Base-by-base conservation (phyloP, 1,140 invertebrate genomes). In the Zaprionus nigranus region DNA sequence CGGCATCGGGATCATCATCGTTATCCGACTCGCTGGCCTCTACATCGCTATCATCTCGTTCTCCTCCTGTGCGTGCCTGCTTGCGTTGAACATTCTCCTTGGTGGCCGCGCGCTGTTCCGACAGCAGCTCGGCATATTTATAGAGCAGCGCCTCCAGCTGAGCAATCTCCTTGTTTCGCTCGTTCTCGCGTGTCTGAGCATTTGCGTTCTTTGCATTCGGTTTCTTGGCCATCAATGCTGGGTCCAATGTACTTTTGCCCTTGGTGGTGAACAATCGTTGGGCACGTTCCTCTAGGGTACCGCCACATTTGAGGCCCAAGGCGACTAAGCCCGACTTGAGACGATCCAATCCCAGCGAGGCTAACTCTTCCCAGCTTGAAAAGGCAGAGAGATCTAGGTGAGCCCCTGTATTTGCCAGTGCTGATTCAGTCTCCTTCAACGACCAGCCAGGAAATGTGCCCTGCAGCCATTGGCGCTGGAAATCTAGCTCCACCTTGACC, bases 11-110 rank as follows among this genome's bases (percentile, higher is more conserved):
- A 81, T 98, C 97, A 81, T 97, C 95, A 72, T 98, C 97, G 71
- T 97, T 97, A 49, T 97, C 97, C 15, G 95, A 96, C 90, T 98
- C 98, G 80, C 96, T 97, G 63, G 96, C 97, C 82, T 99, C 98
- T 30, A 96, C 97, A 91, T 99, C 98, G 17, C 97, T 98, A 90
- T 98, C 98, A 75, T 98, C 97, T 2, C 97, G 93, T 93, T 99
- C 98, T 7, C 98, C 98, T 49, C 98, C 98, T 0, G 98, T 99
- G 68, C 99, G 95, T 0, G 99, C 99, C 92, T 99, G 99, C 92
- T 99, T 99, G 12, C 99, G 95, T 86, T 99, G 98, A 0, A 99
- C 98, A 94, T 99, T 99, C 93, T 99, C 99, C 87, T 98, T 97
- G 0, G 99, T 99, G 0, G 98, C 96, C 3, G 95, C 94, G 40